A percentile compares a stretch with the other conserved stretches of the same genome.
phyloP scores from a whole-genome alignment of 2,888 invertebrate genomes.

The Thalpophila matura region DNA sequence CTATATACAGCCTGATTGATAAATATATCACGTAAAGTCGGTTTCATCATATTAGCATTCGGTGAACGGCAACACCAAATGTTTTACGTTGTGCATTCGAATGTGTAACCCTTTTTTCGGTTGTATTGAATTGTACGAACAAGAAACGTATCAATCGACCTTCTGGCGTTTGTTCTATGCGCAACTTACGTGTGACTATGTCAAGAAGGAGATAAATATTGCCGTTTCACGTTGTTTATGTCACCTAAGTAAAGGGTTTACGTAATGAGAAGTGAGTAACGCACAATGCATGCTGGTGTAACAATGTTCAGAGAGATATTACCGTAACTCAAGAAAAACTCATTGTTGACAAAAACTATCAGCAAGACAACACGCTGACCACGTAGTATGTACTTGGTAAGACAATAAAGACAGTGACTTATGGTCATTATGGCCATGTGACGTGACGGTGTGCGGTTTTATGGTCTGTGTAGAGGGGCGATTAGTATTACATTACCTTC shows the following conservation, averaged over 20 bases:
- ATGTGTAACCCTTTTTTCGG: constrained; percentile 71
- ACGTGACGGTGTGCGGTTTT: constrained; percentile 26
- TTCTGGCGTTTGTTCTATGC: constrained; percentile 44
- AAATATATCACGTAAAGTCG: constrained; percentile 81
- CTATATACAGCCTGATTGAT: constrained; percentile 75
- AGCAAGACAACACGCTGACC: background rate
- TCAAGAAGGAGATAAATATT: constrained; percentile 39
- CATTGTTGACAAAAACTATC: constrained; percentile 39
- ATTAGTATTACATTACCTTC: constrained; percentile 49
- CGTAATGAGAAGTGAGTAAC: constrained; percentile 49
- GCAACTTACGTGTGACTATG: constrained; percentile 35
- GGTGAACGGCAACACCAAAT: constrained; percentile 69
- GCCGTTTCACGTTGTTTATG: constrained; percentile 40
- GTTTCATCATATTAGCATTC: constrained; percentile 81
- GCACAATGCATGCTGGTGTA: constrained; percentile 42
- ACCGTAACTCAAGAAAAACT: constrained; percentile 36
- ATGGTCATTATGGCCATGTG: constrained; percentile 25
- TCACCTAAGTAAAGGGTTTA: constrained; percentile 45
- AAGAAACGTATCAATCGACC: constrained; percentile 63
- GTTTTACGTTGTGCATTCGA: constrained; percentile 71
- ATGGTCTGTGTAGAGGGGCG: constrained; percentile 16
- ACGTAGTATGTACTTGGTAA: constrained; percentile 1
- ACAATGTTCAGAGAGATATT: constrained; percentile 29
- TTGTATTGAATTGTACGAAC: constrained; percentile 58
- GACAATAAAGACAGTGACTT: constrained; percentile 15